These are phyloP conservation scores for Axea sp. DNA, from an alignment of 2,888 invertebrate species.

Conservation along the genomic window DNA sequence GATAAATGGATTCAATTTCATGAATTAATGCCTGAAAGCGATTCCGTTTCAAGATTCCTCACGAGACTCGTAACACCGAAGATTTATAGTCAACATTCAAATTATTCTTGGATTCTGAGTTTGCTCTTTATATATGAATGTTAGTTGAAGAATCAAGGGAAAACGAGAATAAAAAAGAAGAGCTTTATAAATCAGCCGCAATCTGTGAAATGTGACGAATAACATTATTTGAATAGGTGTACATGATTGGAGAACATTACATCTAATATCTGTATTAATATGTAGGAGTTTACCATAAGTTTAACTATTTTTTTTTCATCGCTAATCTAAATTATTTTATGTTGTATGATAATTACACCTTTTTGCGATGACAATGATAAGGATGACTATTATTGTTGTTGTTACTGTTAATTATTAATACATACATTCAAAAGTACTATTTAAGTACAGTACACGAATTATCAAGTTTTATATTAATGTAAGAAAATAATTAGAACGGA, in stretches of 20 bases:
- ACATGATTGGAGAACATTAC: constrained; percentile 6
- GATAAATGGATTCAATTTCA: constrained; percentile 62
- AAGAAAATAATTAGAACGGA: too few relatives aligned
- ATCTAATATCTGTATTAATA: not conserved
- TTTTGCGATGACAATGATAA: too few relatives aligned
- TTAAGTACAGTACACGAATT: too few relatives aligned
- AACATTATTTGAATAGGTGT: constrained; percentile 35
- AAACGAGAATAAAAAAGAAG: constrained; percentile 22
- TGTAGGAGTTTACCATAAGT: too few relatives aligned
- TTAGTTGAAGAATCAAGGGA: constrained; percentile 25
- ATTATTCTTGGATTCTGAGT: constrained; percentile 60
- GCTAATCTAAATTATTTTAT: too few relatives aligned
- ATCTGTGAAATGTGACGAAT: constrained; percentile 29
- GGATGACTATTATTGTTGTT: too few relatives aligned
- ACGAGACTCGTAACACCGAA: constrained; percentile 58
- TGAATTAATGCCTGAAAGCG: constrained; percentile 59
- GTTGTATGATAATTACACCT: too few relatives aligned
- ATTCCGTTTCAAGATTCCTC: constrained; percentile 59
- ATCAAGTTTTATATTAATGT: too few relatives aligned
- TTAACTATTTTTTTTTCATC: too few relatives aligned
- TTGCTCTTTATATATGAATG: constrained; percentile 45
- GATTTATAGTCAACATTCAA: constrained; percentile 59
- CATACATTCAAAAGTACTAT: too few relatives aligned
- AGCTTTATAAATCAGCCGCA: constrained; percentile 30
- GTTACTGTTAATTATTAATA: too few relatives aligned